These are phyloP conservation scores for Vanessa atalanta DNA, from an alignment of 1,140 invertebrate genomes.

Conservation along the genomic window DNA sequence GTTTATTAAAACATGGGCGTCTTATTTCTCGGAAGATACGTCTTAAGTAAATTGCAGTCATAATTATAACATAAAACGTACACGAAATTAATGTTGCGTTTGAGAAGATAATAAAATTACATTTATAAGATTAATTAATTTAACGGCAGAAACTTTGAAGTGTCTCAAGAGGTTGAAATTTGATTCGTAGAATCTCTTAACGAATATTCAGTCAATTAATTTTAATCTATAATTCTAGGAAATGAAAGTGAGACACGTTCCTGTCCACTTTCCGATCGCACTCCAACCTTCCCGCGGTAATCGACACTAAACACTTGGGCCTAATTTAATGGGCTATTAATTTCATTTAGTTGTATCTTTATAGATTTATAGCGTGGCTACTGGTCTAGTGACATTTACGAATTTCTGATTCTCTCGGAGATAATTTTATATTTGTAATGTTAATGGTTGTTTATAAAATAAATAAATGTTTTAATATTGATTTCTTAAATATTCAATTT, in stretches of 20 bases:
- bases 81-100: no score
- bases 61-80: no score
- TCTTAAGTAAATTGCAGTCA: no score
- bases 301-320: slow-evolving; percentile 12
- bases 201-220: neutral
- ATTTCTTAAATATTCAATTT: no score
- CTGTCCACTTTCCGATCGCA: slow-evolving; percentile 4
- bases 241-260: neutral
- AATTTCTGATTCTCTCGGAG: neutral
- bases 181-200: neutral
- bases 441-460: no score
- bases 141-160: neutral
- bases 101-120: no score
- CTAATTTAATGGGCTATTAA: slow-evolving; percentile 28
- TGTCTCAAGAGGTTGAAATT: neutral
- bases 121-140: no score
- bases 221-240: neutral
- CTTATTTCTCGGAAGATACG: no score
- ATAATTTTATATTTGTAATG: no score
- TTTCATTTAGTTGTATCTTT: slow-evolving; percentile 10
- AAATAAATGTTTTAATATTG: no score
- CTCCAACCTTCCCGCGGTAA: slow-evolving; percentile 12
- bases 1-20: no score
- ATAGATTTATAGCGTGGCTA: slow-evolving; percentile 17
- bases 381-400: neutral